Percentiles rank a stretch among this genome's conserved stretches.
Conservation (phyloP, 2,888 invertebrate species). For the Acrobeloides nanus region DNA sequence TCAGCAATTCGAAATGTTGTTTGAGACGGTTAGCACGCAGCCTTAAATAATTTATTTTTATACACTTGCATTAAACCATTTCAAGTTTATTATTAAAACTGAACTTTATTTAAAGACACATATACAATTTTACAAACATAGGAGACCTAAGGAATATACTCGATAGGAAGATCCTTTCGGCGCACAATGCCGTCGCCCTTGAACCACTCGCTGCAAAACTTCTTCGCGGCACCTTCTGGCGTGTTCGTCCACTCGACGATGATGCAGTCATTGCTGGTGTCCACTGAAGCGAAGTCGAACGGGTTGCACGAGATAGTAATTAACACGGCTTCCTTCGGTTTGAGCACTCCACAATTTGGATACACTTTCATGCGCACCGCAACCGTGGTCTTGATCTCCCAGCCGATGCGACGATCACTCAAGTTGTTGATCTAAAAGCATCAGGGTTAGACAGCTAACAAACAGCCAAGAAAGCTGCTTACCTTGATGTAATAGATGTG, state of each 20-base stretch:
- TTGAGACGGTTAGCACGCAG: no score
- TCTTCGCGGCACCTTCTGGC: constrained; percentile 39
- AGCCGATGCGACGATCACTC: constrained; percentile 39
- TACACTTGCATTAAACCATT: no score
- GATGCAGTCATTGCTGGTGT: constrained; percentile 36
- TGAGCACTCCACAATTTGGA: constrained; percentile 42
- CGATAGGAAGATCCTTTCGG: constrained; percentile 41
- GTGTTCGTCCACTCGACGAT: constrained; percentile 39
- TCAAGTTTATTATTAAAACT: no score
- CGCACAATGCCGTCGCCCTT: constrained; percentile 32
- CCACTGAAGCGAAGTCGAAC: constrained; percentile 32
- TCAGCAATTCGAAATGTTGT: no score
- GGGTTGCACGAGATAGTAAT: constrained; percentile 43
- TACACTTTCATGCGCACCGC: constrained; percentile 40
- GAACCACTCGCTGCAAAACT: constrained; percentile 39
- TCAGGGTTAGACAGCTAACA: no score
- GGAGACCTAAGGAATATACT: constrained; percentile 40
- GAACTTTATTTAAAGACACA: no score
- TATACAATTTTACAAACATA: no score
- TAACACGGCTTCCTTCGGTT: constrained; percentile 39
- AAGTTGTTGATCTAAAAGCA: constrained; percentile 22
- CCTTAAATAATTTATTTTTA: no score
- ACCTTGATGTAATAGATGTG: constrained; percentile 40
- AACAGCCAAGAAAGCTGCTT: no score
- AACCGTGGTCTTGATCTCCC: constrained; percentile 46